Percentiles rank a stretch among this genome's conserved stretches.
phyloP scores from a whole-genome alignment of 2,113 vertebrate genomes.

The Epinephelus lanceolatus region DNA sequence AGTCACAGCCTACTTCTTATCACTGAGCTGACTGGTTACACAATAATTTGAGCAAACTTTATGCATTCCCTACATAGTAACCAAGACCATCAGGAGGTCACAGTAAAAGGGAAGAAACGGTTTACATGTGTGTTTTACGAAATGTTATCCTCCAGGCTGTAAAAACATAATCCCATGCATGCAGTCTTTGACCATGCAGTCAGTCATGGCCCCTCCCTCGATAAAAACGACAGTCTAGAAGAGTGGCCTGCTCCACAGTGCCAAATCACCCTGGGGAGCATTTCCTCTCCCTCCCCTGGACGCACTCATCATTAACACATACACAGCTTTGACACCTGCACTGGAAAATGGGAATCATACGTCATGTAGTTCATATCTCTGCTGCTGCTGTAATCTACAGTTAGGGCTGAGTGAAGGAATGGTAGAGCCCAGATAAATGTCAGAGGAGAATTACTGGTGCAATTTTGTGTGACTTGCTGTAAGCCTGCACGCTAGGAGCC shows the following conservation, averaged over 20 bases:
- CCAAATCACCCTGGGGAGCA: conserved; percentile 52
- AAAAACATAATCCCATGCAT: background rate
- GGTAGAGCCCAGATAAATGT: conserved; percentile 59
- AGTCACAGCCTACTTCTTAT: conserved; percentile 3
- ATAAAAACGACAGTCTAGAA: conserved; percentile 51
- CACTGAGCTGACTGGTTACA: conserved; percentile 31
- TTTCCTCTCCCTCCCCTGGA: conserved; percentile 54
- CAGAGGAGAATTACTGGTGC: conserved; percentile 69
- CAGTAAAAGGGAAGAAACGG: conserved; percentile 1
- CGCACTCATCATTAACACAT: conserved; percentile 70
- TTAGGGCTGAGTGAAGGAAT: conserved; percentile 41
- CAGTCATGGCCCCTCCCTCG: conserved; percentile 15
- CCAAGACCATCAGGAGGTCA: conserved; percentile 14
- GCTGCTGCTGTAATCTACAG: conserved; percentile 54
- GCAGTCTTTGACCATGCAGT: conserved; percentile 41
- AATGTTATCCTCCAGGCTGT: conserved; percentile 6
- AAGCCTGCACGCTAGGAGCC: background rate
- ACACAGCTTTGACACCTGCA: conserved; percentile 75
- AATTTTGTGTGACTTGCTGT: conserved; percentile 43
- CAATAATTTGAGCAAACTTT: conserved; percentile 41
- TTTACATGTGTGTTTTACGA: conserved; percentile 6
- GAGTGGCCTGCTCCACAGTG: conserved; percentile 34
- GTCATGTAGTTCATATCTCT: conserved; percentile 73
- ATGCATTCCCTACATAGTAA: conserved; percentile 5
- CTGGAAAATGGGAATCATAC: conserved; percentile 69